phyloP scores from a whole-genome alignment of 2,888 invertebrate genomes.

The Lydus trimaculatus region DNA sequence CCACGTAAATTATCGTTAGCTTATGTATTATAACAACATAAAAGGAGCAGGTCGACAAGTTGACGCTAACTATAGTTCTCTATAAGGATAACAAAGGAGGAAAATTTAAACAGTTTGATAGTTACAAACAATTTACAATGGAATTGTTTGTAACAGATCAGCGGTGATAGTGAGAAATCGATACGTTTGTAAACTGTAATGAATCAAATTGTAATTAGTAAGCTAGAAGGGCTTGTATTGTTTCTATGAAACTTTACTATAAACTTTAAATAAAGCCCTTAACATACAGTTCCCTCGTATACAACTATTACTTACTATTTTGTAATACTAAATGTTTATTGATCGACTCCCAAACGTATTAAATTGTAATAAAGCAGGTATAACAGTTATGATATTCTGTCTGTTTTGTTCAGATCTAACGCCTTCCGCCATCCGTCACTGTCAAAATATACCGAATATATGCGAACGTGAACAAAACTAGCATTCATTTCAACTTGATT shows the following conservation, averaged over 20 bases:
- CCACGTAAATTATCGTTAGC: slow-evolving; percentile 23
- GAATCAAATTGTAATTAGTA: background rate
- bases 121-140: background rate
- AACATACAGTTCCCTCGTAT: too few species aligned
- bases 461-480: slow-evolving; percentile 32
- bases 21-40: background rate
- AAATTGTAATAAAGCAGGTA: background rate
- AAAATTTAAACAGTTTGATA: slow-evolving; percentile 1
- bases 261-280: background rate
- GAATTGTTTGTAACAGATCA: background rate
- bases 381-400: slow-evolving; percentile 40
- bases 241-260: background rate
- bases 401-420: slow-evolving; percentile 46
- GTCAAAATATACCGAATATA: slow-evolving; percentile 39
- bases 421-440: slow-evolving; percentile 52
- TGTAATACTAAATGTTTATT: background rate
- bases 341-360: background rate
- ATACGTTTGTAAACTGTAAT: background rate
- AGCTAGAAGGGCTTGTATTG: background rate
- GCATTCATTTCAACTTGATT: slow-evolving; percentile 15
- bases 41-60: slow-evolving; percentile 2
- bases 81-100: background rate
- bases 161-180: background rate
- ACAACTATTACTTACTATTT: background rate
- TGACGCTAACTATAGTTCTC: background rate